phyloP scores from a whole-genome alignment of 2,113 vertebrate genomes.

The Bubo blakistoni region DNA sequence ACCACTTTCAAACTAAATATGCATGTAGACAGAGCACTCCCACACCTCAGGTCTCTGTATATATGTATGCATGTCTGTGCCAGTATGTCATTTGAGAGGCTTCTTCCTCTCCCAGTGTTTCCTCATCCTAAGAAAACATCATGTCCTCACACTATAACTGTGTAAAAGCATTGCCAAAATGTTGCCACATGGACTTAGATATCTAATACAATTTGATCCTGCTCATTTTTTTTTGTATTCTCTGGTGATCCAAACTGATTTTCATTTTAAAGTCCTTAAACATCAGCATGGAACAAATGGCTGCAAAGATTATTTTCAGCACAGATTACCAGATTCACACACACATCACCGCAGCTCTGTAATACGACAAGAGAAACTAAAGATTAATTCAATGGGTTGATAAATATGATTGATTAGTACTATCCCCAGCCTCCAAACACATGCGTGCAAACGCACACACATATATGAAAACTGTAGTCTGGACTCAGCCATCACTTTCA shows the following conservation, averaged over 20 bases:
- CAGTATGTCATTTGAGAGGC: conserved; percentile 30
- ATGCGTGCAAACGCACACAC: accelerated
- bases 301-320: neutral
- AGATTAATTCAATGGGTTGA: neutral
- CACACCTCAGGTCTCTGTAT: neutral
- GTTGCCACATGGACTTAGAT: conserved; percentile 1
- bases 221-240: neutral
- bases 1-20: neutral
- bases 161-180: neutral
- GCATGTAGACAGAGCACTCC: neutral
- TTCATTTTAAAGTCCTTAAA: neutral
- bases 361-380: neutral
- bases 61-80: neutral
- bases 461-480: neutral
- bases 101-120: conserved; percentile 24
- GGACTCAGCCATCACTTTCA: neutral
- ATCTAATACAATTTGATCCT: neutral
- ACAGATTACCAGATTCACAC: neutral
- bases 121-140: conserved; percentile 39
- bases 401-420: neutral
- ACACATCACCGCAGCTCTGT: neutral
- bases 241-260: neutral
- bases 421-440: neutral
- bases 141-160: neutral
- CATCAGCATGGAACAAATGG: neutral